Conservation (phyloP, 2,113 vertebrate species). For the Bubo blakistoni region DNA sequence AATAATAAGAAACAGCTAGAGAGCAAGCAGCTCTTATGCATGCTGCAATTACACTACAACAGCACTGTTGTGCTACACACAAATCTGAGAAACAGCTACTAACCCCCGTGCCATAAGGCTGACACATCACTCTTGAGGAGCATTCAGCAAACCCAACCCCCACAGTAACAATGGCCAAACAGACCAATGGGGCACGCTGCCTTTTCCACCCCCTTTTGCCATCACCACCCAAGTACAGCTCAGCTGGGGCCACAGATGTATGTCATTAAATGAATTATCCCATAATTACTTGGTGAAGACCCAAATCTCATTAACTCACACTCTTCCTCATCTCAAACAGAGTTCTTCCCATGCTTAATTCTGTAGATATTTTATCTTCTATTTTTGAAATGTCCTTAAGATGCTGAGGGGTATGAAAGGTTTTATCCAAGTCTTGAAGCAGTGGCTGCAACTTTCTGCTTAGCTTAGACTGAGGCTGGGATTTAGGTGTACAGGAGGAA, state of each 20-base stretch:
- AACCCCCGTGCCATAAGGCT: no score
- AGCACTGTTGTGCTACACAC: neutral
- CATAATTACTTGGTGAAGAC: neutral
- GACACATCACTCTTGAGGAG: fast-evolving
- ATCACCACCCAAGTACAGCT: neutral
- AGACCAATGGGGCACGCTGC: no score
- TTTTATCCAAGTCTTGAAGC: neutral
- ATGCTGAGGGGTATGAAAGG: neutral
- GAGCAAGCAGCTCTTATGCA: neutral
- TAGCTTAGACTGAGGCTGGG: neutral
- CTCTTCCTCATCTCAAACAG: neutral
- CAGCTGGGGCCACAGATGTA: neutral
- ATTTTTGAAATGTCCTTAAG: neutral
- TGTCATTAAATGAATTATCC: neutral
- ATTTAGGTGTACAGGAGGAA: neutral
- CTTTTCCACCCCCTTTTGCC: neutral
- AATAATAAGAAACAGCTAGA: neutral
- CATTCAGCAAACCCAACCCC: neutral
- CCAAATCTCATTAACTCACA: neutral
- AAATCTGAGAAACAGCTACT: neutral
- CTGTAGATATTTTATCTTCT: neutral
- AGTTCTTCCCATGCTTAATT: neutral
- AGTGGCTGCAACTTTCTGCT: neutral
- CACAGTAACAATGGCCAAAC: neutral
- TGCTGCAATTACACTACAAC: neutral